Evolutionary conservation across 37 sponge, comb jelly and placozoan genomes (phyloP), one percentile per base, ranked within the genome.

Genomic region (Chondrilla cf. caribensis): DNA sequence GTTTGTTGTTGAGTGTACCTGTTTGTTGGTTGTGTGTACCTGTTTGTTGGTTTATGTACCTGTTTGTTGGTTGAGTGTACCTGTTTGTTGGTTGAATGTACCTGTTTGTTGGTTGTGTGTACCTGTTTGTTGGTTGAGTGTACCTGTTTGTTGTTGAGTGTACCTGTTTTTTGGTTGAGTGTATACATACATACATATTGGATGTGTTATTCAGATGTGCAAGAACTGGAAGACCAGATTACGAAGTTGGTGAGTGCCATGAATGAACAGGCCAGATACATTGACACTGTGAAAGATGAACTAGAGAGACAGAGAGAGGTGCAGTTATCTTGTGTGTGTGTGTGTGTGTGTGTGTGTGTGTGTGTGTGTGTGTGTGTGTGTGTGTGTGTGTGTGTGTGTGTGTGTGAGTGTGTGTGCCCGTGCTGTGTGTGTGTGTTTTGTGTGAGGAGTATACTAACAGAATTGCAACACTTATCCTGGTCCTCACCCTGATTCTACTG

Each of bases 241-340:
- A 70, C 58, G 15, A 68, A 70, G 37, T 38, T 88, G 28, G 75
- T 84, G 51, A 44, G 25, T 19, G 38, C 71, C 51, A 83, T 84
- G 51, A 32, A 83, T 24, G 33, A 83, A 8, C 88, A 84, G 54
- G 33, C 88, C 24, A 64, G 58, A 15, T 21, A 51, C 38, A 66
- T 87, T 17, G 70, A 77, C 0, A 41, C 47, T 22, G 41, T 87
- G 15, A 77, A 62, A 29, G 60, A 59, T 29, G 79, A 82, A 11
- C 38, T 87, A 3, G 39, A 77, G 29, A 64, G 76, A 14, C 67
- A 82, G 19, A 82, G 66, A 37, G 65, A 81, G 75, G 86, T 85
- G 21, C 0, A 32, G 51, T 47, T 6, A 14, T 6, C 11, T 6
- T 47, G 51, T 47, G 51, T 47, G 51, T 47, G 51, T 47, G 51